These are phyloP conservation scores for Tichodroma muraria DNA, from an alignment of 2,113 vertebrate genomes.

Conservation along the genomic window DNA sequence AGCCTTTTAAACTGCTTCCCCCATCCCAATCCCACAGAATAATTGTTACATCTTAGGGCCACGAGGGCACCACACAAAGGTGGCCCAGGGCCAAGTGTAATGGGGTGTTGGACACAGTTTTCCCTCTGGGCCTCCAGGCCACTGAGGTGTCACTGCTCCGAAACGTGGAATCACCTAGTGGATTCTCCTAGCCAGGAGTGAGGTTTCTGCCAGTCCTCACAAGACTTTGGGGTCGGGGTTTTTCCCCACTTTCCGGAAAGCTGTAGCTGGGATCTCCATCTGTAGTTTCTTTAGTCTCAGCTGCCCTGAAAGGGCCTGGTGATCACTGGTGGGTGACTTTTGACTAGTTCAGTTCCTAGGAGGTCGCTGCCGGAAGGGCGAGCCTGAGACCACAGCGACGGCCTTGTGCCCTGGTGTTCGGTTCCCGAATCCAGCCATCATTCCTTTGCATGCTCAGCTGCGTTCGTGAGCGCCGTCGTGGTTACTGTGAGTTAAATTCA, in stretches of 20 bases:
- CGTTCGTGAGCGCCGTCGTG: accelerated
- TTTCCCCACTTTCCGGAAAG: not conserved
- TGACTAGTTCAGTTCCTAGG: not conserved
- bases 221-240: not conserved
- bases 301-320: not conserved
- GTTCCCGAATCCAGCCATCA: not conserved
- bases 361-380: not conserved
- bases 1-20: not conserved
- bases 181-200: not conserved
- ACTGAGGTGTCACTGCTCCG: not conserved
- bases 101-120: not conserved
- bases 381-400: not conserved
- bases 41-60: not conserved
- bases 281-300: not conserved
- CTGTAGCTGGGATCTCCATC: not conserved
- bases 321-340: not conserved
- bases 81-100: not conserved
- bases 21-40: not conserved
- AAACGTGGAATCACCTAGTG: not conserved
- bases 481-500: not conserved
- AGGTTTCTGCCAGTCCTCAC: not conserved
- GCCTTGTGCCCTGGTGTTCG: not conserved
- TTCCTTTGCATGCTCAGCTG: not conserved
- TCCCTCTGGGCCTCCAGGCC: not conserved
- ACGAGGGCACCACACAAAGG: not conserved